These are phyloP conservation scores for Linyphia triangularis DNA, from an alignment of 2,888 invertebrate species.

Conservation along the genomic window DNA sequence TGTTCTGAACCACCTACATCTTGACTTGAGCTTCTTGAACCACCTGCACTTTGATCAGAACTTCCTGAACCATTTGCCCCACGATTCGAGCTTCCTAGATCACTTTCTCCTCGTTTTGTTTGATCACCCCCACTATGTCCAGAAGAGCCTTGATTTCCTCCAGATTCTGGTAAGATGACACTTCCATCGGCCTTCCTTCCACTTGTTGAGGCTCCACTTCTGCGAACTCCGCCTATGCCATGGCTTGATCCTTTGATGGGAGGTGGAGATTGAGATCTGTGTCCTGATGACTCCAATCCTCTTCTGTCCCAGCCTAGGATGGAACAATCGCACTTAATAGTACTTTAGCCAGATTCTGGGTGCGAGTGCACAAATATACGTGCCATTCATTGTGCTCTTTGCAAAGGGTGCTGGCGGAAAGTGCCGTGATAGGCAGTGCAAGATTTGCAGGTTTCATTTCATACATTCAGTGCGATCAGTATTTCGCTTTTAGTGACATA, in stretches of 20 bases:
- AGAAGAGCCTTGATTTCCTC: not conserved
- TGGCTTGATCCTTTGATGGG: conserved; percentile 30
- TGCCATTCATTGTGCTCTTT: not conserved
- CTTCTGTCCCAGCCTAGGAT: conserved; percentile 66
- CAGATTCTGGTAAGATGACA: not conserved
- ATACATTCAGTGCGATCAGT: not conserved
- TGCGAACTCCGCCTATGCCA: conserved; percentile 19
- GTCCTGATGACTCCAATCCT: conserved; percentile 28
- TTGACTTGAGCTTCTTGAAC: not conserved
- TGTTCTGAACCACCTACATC: not conserved
- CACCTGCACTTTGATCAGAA: not conserved
- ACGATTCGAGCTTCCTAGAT: not conserved
- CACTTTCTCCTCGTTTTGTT: not conserved
- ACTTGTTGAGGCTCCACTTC: conserved; percentile 43
- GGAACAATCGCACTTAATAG: conserved; percentile 17
- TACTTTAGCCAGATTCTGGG: not conserved
- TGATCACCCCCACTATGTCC: not conserved
- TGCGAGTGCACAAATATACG: not conserved
- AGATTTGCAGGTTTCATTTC: not conserved
- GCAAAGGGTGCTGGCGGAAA: conserved; percentile 7
- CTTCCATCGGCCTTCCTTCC: not conserved
- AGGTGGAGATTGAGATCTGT: conserved; percentile 29
- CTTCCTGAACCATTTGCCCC: not conserved
- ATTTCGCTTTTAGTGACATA: not conserved
- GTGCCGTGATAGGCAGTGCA: not conserved